phyloP scores from a whole-genome alignment of 2,888 invertebrate species.

The Yponomeuta evonymella region DNA sequence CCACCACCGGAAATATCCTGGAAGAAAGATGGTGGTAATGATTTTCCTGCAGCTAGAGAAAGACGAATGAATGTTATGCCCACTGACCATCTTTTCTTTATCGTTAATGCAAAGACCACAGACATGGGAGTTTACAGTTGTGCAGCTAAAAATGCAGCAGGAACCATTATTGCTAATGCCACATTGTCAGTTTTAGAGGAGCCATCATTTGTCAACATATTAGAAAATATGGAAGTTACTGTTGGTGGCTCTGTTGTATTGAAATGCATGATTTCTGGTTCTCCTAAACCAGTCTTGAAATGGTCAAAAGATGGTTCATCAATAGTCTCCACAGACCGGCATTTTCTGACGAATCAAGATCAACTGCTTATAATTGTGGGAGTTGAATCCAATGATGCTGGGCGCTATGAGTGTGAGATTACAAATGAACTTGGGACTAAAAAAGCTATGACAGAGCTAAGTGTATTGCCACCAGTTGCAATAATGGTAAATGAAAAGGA shows the following conservation, averaged over 20 bases:
- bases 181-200: conserved; percentile 90
- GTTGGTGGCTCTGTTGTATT: conserved; percentile 90
- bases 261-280: conserved; percentile 91
- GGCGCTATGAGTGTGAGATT: conserved; percentile 92
- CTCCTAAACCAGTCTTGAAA: conserved; percentile 85
- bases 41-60: conserved; percentile 96
- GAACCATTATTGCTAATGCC: conserved; percentile 89
- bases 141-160: conserved; percentile 93
- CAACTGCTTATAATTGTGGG: conserved; percentile 92
- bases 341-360: conserved; percentile 91
- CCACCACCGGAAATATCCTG: conserved; percentile 92
- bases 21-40: conserved; percentile 94
- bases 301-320: conserved; percentile 92
- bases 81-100: conserved; percentile 93
- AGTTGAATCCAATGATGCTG: conserved; percentile 85
- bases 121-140: conserved; percentile 97
- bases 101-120: conserved; percentile 90
- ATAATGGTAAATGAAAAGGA: conserved; percentile 81
- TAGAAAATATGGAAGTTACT: conserved; percentile 89
- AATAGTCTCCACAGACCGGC: conserved; percentile 84
- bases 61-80: conserved; percentile 95
- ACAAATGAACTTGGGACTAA: conserved; percentile 89
- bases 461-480: conserved; percentile 78
- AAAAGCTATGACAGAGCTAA: conserved; percentile 82
- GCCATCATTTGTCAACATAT: conserved; percentile 89